Conservation (phyloP, 2,888 invertebrate genomes). For the Gymnoscelis rufifasciata region DNA sequence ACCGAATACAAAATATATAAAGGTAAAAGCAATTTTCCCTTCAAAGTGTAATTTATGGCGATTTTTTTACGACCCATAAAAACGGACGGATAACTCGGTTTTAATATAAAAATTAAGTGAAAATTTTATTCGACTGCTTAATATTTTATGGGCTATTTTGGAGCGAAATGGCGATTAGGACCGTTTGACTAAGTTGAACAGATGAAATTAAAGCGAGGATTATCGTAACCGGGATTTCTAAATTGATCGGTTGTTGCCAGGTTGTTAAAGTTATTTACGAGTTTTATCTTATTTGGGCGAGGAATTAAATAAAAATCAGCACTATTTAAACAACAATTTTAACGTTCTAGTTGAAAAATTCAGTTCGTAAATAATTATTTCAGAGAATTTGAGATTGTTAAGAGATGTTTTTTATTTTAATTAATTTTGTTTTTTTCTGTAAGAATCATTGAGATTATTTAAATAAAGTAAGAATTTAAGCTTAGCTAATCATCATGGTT, state of each 20-base stretch:
- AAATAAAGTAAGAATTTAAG: too few relatives aligned
- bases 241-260: background rate
- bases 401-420: too few relatives aligned
- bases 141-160: conserved; percentile 24
- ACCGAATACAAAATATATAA: conserved; percentile 42
- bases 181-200: conserved; percentile 14
- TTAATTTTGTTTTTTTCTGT: too few relatives aligned
- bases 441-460: too few relatives aligned
- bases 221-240: background rate
- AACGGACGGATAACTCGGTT: conserved; percentile 43
- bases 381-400: too few relatives aligned
- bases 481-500: too few relatives aligned
- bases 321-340: too few relatives aligned
- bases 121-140: conserved; percentile 34
- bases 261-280: background rate
- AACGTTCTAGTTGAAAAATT: too few relatives aligned
- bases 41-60: conserved; percentile 52
- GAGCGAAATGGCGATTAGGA: conserved; percentile 10
- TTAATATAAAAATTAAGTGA: conserved; percentile 44
- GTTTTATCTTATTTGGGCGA: background rate
- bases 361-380: too few relatives aligned
- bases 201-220: conserved; percentile 13
- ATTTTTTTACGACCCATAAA: conserved; percentile 53
- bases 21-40: conserved; percentile 39
- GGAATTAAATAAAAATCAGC: too few relatives aligned